Conservation (phyloP, 2,797 vertebrate species). For the Balearica regulorum region DNA sequence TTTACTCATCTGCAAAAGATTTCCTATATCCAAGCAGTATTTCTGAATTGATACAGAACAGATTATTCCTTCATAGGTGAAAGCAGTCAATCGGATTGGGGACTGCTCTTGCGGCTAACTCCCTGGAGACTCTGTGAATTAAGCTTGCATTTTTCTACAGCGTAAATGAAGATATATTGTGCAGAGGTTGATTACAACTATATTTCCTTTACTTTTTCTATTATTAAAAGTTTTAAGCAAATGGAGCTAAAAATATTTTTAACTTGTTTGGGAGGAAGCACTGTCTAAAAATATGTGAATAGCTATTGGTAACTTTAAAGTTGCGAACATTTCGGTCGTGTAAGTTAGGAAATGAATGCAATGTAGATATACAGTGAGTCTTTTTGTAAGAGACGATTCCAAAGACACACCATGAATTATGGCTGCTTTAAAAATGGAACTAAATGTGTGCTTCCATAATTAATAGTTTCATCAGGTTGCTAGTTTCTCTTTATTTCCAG, state of each 20-base stretch:
- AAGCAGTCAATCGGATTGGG: neutral
- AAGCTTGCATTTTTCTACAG: neutral
- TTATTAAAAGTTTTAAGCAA: neutral
- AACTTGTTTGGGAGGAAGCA: neutral
- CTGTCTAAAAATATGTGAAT: neutral
- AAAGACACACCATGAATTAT: neutral
- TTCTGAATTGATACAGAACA: neutral
- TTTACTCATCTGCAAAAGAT: neutral
- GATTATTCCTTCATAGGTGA: neutral
- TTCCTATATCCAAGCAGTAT: neutral
- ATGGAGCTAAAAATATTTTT: neutral
- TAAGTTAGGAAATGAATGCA: neutral
- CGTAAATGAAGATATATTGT: neutral
- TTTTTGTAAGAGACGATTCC: neutral
- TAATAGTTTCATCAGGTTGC: neutral
- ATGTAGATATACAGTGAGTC: neutral
- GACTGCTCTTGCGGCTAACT: neutral
- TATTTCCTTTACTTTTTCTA: neutral
- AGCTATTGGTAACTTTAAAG: neutral
- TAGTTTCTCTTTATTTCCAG: neutral
- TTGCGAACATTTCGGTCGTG: neutral
- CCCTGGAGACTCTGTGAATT: neutral
- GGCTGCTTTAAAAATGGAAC: neutral
- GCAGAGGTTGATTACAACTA: neutral
- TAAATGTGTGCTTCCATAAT: neutral